Evolutionary conservation across 1,140 invertebrate genomes (phyloP).

Genomic region (Drosophila elegans): DNA sequence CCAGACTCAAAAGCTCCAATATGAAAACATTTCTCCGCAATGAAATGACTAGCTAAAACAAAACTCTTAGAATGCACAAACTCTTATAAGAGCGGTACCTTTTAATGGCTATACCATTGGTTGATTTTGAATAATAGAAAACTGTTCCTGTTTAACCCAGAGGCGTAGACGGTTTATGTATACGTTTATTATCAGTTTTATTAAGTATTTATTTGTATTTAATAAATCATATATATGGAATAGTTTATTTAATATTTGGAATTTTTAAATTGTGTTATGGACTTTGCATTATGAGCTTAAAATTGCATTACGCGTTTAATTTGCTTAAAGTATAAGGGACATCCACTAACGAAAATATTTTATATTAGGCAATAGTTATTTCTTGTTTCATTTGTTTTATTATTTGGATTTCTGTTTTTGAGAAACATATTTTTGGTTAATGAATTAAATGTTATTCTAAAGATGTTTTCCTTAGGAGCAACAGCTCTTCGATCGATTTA

Average conservation of each 20-base stretch:
- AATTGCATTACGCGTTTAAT: constrained; percentile 44
- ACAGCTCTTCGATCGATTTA: constrained; percentile 18
- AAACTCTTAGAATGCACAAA: too few relatives aligned
- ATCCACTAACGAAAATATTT: constrained; percentile 57
- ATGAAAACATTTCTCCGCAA: too few relatives aligned
- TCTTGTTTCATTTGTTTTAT: constrained; percentile 24
- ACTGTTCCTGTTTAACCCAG: not conserved
- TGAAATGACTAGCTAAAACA: too few relatives aligned
- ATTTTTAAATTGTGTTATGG: constrained; percentile 46
- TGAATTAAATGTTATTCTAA: constrained; percentile 1
- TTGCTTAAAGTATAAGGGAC: constrained; percentile 42
- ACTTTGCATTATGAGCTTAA: constrained; percentile 40
- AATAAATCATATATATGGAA: constrained; percentile 69
- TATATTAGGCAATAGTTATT: constrained; percentile 34
- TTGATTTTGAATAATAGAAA: too few relatives aligned
- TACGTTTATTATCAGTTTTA: constrained; percentile 40
- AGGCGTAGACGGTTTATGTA: not conserved
- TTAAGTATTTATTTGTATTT: constrained; percentile 59
- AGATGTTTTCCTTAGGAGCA: constrained; percentile 3
- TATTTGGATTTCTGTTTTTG: constrained; percentile 7
- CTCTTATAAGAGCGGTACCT: too few relatives aligned
- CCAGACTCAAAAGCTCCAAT: too few relatives aligned
- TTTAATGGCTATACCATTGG: too few relatives aligned
- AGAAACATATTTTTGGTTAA: constrained; percentile 4
- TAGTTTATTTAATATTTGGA: constrained; percentile 48